Base-by-base conservation (phyloP, 1,140 invertebrate species). In the Laodelphax striatellus region DNA sequence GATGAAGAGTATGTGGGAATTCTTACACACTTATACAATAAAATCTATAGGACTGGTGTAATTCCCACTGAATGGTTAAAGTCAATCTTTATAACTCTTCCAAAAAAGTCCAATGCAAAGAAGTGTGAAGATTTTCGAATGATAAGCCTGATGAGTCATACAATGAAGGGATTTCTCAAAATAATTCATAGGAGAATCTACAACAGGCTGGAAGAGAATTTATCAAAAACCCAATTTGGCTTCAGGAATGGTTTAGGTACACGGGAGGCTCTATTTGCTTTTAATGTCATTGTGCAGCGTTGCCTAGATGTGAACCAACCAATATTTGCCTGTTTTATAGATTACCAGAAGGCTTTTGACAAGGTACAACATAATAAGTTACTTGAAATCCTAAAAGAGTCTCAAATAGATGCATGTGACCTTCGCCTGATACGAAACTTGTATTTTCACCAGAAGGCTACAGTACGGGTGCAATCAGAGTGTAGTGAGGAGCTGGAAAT, bases 191-290 rank as follows among this genome's bases (percentile, higher is more conserved):
- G 44, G n/a, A 46, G 44, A 46, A 21, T 46, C n/a, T 38, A 31
- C 11, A 60, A 8, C 54, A 60, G 9, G 41, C 34, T 22, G 34
- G 21, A 58, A 54, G 31, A 17, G 8, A 43, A 50, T 24, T 14
- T 44, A 46, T 62, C 43, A 41, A 24, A 31, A n/a, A 28, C 53
- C 13, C 63, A 67, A 59, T 67, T 69, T 63, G 65, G 66, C 10
- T 67, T 68, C 55, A 46, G 63, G 54, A 52, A 52, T n/a, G 64
- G 55, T 43, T 28, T 67, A 17, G 67, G 66, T 19, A 68, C 65
- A 38, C 43, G 62, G 53, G 66, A 67, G 46, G 68, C 63, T 16
- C 31, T 67, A 14, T 57, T n/a, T n/a, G n/a, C n/a, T n/a, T n/a
- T n/a, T n/a, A n/a, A n/a, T n/a, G n/a, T n/a, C n/a, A n/a, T n/a